phyloP scores from a whole-genome alignment of 1,140 invertebrate species.

The Coelopa frigida region DNA sequence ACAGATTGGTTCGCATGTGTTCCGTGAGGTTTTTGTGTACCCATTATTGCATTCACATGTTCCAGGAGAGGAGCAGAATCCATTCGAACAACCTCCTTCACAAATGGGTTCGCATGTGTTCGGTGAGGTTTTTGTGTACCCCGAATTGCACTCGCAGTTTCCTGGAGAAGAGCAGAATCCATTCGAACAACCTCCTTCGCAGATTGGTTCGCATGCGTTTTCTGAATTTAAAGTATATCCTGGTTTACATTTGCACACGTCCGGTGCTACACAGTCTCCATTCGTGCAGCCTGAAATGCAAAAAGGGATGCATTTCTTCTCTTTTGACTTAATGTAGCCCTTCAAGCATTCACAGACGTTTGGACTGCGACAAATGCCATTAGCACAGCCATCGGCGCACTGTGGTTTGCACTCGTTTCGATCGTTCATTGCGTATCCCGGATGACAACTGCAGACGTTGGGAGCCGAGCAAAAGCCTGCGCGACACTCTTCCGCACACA shows the following conservation, averaged over 20 bases:
- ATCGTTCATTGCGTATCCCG: conserved; percentile 20
- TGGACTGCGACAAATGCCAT: conserved; percentile 16
- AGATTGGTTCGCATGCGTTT: conserved; percentile 9
- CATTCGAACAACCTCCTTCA: conserved; percentile 9
- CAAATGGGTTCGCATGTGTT: conserved; percentile 47
- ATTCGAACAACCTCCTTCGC: conserved; percentile 40
- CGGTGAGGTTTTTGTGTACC: not conserved
- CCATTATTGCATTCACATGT: conserved; percentile 7
- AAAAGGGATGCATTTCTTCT: not conserved
- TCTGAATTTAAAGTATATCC: conserved; percentile 17
- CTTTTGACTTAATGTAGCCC: conserved; percentile 3
- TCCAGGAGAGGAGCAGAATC: conserved; percentile 36
- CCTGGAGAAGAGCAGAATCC: conserved; percentile 16
- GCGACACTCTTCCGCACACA: conserved; percentile 45
- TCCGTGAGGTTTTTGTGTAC: not conserved
- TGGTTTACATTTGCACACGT: conserved; percentile 3
- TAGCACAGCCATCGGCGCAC: conserved; percentile 14
- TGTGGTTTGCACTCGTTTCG: conserved; percentile 10
- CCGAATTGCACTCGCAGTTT: conserved; percentile 38
- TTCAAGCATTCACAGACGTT: conserved; percentile 46
- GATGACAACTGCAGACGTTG: conserved; percentile 46
- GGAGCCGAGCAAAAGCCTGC: conserved; percentile 50
- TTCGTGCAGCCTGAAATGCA: conserved; percentile 36
- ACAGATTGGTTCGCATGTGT: conserved; percentile 35
- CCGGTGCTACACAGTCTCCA: conserved; percentile 3